phyloP scores from a whole-genome alignment of 2,797 vertebrate species.

The Phrynocephalus forsythii region DNA sequence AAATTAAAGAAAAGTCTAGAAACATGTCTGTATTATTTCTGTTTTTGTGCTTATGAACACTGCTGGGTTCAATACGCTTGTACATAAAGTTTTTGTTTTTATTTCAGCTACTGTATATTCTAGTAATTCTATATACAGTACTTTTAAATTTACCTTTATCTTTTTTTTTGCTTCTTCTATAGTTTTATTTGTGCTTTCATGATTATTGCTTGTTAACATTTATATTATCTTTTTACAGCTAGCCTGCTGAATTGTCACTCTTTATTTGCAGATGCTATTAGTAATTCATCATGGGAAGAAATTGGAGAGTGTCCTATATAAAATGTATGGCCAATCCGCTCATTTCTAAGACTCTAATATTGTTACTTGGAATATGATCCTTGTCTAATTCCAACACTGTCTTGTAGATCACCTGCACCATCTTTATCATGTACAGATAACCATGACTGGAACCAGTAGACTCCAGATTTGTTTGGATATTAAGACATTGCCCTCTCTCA shows the following conservation, averaged over 20 bases:
- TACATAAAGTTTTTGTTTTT: conserved; percentile 2
- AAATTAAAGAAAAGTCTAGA: neutral
- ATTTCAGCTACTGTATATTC: neutral
- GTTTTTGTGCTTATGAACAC: neutral
- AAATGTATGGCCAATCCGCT: neutral
- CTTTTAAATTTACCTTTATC: neutral
- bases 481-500: neutral
- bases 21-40: neutral
- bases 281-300: neutral
- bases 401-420: too few relatives aligned
- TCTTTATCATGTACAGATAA: neutral
- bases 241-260: neutral
- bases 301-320: neutral
- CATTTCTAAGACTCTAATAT: too few relatives aligned
- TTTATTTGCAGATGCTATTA: neutral
- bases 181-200: conserved; percentile 1
- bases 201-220: conserved; percentile 7
- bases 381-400: too few relatives aligned
- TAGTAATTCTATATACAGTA: neutral
- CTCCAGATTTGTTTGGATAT: neutral
- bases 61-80: neutral
- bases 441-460: neutral
- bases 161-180: neutral
- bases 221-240: neutral
- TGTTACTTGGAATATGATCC: neutral